Evolutionary conservation across 2,888 invertebrate species (phyloP), one percentile per base, ranked within the genome.

Genomic region (Cancer borealis): DNA sequence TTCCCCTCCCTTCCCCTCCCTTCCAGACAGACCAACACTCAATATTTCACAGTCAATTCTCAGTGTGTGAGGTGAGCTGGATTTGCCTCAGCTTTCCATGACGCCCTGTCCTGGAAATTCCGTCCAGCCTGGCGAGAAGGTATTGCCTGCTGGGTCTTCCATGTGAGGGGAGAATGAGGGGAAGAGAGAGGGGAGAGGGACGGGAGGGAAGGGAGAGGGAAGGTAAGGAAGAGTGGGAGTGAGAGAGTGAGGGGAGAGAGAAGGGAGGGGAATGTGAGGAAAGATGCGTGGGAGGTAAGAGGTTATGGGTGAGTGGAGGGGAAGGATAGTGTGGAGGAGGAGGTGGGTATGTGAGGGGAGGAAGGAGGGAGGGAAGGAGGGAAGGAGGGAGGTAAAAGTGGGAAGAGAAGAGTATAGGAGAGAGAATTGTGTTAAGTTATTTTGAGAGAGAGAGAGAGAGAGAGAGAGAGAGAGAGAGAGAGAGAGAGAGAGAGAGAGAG

Each of bases 11-110:
- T 30, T 30, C 10, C 79, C 12, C 79, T 79, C 79, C 8, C 79
- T 30, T 79, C 79, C 66, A 66, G 66, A 66, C 66, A 66, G 66
- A 17, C 79, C 79, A 79, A 79, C 79, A 30, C 30, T 79, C 79
- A 79, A 73, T 79, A 79, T 79, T 79, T 79, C 79, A 79, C 79
- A 79, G 79, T 30, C 79, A 14, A 79, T 79, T 8, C 79, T 79
- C 79, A 79, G 79, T 12, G 6, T 66, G 66, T 21, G n/a, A 66
- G 66, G 66, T 66, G 66, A 66, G 66, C 79, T 26, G 79, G 79
- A 79, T 79, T 79, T 79, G 30, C 26, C 79, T 79, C 30, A 12
- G 30, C 79, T 79, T 30, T 26, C 79, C 79, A 30, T 79, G 79
- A 79, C 79, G 79, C 79, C 10, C 4, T 79, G 79, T 79, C 79